These are phyloP conservation scores for Phodopus roborovskii DNA, from an alignment of 2,113 vertebrate species.

Conservation along the genomic window DNA sequence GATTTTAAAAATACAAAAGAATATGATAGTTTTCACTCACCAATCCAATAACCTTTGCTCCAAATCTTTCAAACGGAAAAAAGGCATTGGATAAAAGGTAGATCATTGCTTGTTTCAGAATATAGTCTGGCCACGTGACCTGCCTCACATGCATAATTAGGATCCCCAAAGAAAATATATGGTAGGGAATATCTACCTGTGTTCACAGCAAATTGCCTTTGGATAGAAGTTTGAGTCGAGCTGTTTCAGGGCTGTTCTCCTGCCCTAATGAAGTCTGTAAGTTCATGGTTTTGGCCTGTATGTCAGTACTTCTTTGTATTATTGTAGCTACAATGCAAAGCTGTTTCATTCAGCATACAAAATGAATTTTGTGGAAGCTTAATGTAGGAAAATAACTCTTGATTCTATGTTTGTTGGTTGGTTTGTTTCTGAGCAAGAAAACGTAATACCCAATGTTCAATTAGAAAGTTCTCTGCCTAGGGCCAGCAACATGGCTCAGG, in stretches of 20 bases:
- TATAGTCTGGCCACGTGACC: background rate
- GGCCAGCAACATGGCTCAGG: background rate
- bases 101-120: background rate
- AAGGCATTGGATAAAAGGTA: background rate
- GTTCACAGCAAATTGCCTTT: background rate
- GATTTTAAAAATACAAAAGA: background rate
- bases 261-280: background rate
- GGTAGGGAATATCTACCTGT: too few relatives aligned
- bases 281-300: background rate
- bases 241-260: background rate
- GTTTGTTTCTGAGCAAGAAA: constrained; percentile 25
- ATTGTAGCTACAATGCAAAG: background rate
- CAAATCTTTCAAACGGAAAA: background rate
- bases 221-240: background rate
- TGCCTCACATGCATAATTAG: background rate
- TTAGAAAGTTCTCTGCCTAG: background rate
- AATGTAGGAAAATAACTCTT: background rate
- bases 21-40: background rate
- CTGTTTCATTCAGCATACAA: background rate
- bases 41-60: background rate
- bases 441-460: background rate
- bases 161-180: background rate
- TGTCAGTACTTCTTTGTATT: background rate
- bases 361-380: background rate
- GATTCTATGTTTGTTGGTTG: background rate